Conservation (phyloP, 2,797 vertebrate genomes). For the Thalassophryne amazonica region DNA sequence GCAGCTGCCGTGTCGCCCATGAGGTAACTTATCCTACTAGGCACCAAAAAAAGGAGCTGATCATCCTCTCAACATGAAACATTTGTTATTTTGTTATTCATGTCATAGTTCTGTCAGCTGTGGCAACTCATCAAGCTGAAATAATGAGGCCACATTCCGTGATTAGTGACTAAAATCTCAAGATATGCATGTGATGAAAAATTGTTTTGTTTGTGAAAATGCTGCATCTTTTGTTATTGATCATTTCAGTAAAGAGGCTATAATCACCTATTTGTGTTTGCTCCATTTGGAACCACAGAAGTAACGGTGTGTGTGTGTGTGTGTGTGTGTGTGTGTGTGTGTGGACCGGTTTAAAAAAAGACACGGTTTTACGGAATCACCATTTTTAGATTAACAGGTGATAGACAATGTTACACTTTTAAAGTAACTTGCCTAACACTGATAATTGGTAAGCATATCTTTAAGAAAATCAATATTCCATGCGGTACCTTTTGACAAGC, state of each 20-base stretch:
- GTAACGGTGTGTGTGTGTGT: no score
- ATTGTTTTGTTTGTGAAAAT: slow-evolving; percentile 30
- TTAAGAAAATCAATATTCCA: no score
- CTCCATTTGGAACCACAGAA: slow-evolving; percentile 4
- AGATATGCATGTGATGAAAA: slow-evolving; percentile 60
- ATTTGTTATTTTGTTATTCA: slow-evolving; percentile 68
- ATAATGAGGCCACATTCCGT: slow-evolving; percentile 74
- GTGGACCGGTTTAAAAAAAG: no score
- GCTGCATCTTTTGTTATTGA: slow-evolving; percentile 23
- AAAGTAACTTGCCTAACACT: no score
- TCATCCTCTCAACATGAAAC: slow-evolving; percentile 56
- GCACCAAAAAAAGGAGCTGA: slow-evolving; percentile 58
- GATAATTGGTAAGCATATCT: no score
- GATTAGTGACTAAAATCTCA: slow-evolving; percentile 56
- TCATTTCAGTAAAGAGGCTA: slow-evolving; percentile 7
- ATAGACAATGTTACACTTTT: no score
- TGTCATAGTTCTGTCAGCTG: slow-evolving; percentile 76
- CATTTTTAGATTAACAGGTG: no score
- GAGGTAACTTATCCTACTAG: slow-evolving; percentile 47
- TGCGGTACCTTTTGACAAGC: no score
- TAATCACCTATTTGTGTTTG: slow-evolving; percentile 3
- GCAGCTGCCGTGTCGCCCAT: slow-evolving; percentile 47
- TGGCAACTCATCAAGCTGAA: slow-evolving; percentile 75
- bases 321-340: no score
- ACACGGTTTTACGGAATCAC: no score